A percentile compares a stretch with the other conserved stretches of the same genome.
Conservation (phyloP, 2,888 invertebrate species). For the Philhelius pedissequus region DNA sequence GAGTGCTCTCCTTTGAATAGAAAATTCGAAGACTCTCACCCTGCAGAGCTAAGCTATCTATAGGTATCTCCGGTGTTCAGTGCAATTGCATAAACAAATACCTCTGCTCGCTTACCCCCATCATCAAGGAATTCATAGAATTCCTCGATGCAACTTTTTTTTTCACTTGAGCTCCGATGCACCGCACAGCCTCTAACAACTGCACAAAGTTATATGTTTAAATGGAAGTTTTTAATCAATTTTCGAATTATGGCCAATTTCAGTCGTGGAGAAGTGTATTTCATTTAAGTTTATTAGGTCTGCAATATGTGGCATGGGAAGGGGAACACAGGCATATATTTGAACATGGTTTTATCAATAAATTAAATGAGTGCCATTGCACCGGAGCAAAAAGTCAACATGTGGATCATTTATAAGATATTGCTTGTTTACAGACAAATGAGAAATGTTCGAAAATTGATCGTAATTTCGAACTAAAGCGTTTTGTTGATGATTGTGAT, state of each 20-base stretch:
- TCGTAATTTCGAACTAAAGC: conserved; percentile 3
- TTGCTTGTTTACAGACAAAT: conserved; percentile 50
- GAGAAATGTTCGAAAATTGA: conserved; percentile 52
- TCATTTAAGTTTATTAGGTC: conserved; percentile 62
- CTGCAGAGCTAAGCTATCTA: conserved; percentile 21
- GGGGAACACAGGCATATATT: conserved; percentile 17
- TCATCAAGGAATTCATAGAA: conserved; percentile 42
- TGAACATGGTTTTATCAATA: conserved; percentile 52
- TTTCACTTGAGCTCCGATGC: neutral
- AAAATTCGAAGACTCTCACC: conserved; percentile 40
- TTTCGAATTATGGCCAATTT: conserved; percentile 36
- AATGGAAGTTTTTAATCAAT: conserved; percentile 7
- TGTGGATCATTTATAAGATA: conserved; percentile 53
- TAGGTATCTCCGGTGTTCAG: conserved; percentile 47
- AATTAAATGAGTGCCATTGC: conserved; percentile 48
- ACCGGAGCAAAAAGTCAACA: conserved; percentile 20
- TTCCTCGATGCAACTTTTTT: neutral
- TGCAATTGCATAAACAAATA: conserved; percentile 65
- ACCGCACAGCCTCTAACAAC: neutral
- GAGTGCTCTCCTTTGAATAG: conserved; percentile 44
- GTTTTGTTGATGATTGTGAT: neutral
- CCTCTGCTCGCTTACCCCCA: neutral
- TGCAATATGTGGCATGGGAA: conserved; percentile 13
- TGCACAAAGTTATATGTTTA: neutral
- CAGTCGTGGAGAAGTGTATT: conserved; percentile 53